A percentile compares a stretch with the other conserved stretches of the same genome.
Conservation (phyloP, 2,797 vertebrate species). For the Delichon dasypus region DNA sequence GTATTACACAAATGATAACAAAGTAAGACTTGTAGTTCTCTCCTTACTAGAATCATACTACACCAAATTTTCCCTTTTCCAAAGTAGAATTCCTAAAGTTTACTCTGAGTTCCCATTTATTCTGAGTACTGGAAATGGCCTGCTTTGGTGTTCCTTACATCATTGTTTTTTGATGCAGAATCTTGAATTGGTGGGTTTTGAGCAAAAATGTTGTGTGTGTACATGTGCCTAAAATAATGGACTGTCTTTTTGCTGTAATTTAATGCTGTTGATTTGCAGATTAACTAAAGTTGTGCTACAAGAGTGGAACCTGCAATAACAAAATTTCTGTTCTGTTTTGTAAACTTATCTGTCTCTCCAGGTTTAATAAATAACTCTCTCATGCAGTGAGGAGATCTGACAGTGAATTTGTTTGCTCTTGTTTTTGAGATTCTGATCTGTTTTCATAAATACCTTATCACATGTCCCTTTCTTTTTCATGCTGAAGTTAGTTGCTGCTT, state of each 20-base stretch:
- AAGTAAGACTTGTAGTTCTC: background rate
- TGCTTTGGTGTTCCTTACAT: background rate
- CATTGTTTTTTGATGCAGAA: background rate
- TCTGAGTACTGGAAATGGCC: background rate
- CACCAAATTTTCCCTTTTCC: background rate
- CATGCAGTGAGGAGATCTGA: background rate
- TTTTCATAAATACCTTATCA: background rate
- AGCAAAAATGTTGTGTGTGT: background rate
- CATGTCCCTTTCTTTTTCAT: background rate
- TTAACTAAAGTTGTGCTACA: background rate
- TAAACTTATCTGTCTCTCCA: background rate
- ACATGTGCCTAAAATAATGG: background rate
- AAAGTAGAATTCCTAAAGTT: background rate
- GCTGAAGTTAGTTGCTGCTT: background rate
- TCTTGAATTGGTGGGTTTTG: background rate
- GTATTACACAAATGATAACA: background rate
- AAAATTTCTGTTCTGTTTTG: background rate
- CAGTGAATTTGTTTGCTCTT: background rate
- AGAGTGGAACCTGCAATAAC: background rate
- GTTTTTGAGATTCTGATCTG: background rate
- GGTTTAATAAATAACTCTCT: background rate
- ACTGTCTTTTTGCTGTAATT: background rate
- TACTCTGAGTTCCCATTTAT: background rate
- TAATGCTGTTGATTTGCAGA: background rate
- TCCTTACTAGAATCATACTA: background rate